Conservation (phyloP, 2,888 invertebrate genomes). For the Antheraea assamensis region DNA sequence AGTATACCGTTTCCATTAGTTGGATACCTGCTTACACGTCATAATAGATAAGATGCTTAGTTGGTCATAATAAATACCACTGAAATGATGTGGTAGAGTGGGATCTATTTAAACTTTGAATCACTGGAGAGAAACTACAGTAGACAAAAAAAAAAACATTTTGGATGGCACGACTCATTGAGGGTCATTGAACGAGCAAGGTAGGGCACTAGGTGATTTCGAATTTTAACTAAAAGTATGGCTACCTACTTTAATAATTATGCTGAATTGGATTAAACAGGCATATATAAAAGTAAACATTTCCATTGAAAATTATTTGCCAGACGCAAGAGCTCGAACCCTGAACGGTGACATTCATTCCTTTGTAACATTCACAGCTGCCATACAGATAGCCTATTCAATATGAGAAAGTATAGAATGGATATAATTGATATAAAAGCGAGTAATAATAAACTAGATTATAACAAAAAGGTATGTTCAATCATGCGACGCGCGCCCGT, state of each 20-base stretch:
- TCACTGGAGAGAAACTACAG: background rate
- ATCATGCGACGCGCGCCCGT: slow-evolving; percentile 57
- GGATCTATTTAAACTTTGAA: background rate
- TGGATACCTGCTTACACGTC: too few relatives aligned
- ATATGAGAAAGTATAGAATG: background rate
- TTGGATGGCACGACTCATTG: background rate
- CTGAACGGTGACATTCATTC: background rate
- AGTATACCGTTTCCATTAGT: too few relatives aligned
- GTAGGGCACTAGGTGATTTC: background rate
- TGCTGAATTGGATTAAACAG: background rate
- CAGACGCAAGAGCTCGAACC: background rate
- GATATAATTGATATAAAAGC: slow-evolving; percentile 17
- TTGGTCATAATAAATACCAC: background rate
- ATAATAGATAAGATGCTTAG: background rate
- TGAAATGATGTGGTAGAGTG: background rate
- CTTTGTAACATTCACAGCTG: background rate
- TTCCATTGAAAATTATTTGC: background rate
- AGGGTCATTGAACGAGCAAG: background rate
- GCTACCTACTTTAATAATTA: background rate
- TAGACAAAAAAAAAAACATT: background rate
- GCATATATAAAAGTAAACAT: background rate
- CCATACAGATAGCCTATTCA: slow-evolving; percentile 7
- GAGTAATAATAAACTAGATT: slow-evolving; percentile 36
- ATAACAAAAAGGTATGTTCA: slow-evolving; percentile 45
- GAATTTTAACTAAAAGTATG: background rate